These are phyloP conservation scores for Autographa gamma DNA, from an alignment of 2,888 invertebrate genomes.

Conservation along the genomic window DNA sequence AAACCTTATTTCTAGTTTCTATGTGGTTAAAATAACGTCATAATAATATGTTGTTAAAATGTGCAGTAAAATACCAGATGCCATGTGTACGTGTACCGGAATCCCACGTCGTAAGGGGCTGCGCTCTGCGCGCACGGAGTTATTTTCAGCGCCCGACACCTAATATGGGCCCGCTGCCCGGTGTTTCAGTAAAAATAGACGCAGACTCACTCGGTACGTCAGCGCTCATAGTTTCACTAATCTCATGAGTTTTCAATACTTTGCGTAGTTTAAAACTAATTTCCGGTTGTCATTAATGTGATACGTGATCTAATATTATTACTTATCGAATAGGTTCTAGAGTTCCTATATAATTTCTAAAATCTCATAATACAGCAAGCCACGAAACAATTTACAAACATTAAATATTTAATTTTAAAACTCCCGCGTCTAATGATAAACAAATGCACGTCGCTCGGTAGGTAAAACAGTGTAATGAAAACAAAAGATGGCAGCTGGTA, in stretches of 20 bases:
- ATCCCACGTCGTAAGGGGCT: slow-evolving; percentile 73
- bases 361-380: slow-evolving; percentile 21
- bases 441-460: slow-evolving; percentile 64
- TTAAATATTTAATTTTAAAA: slow-evolving; percentile 56
- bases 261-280: slow-evolving; percentile 13
- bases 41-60: slow-evolving; percentile 14
- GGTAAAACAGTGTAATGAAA: slow-evolving; percentile 80
- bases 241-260: slow-evolving; percentile 52
- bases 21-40: slow-evolving; percentile 12
- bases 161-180: slow-evolving; percentile 87
- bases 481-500: slow-evolving; percentile 77
- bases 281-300: neutral
- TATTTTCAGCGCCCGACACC: slow-evolving; percentile 85
- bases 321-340: too few relatives aligned
- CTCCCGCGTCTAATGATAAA: slow-evolving; percentile 68
- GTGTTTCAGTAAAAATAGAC: slow-evolving; percentile 83
- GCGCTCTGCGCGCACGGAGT: slow-evolving; percentile 62
- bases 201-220: slow-evolving; percentile 69
- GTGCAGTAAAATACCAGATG: slow-evolving; percentile 45
- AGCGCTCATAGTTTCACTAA: slow-evolving; percentile 47
- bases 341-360: neutral
- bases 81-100: slow-evolving; percentile 39
- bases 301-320: too few relatives aligned
- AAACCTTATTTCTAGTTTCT: neutral
- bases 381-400: too few relatives aligned